These are phyloP conservation scores for Agriotes lineatus DNA, from an alignment of 2,888 invertebrate species.

Conservation along the genomic window DNA sequence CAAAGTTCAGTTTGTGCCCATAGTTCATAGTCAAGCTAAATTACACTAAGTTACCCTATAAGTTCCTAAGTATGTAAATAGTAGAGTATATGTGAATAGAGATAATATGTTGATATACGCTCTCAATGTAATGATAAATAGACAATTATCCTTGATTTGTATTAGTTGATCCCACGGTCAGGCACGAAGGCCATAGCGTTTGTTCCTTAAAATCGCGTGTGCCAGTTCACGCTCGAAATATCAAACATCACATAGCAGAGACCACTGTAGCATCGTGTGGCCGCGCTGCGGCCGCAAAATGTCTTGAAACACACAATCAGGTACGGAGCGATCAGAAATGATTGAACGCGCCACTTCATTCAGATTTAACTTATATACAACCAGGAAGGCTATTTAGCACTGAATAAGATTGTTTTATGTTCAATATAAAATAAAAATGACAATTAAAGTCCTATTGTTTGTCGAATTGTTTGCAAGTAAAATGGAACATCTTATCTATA, in stretches of 20 bases:
- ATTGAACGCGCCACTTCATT: neutral
- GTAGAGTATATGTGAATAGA: conserved; percentile 63
- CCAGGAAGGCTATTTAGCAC: no score
- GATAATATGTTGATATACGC: conserved; percentile 61
- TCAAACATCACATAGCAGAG: conserved; percentile 57
- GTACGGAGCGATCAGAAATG: no score
- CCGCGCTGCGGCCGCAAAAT: conserved; percentile 9
- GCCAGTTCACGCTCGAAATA: conserved; percentile 64
- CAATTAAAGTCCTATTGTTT: no score
- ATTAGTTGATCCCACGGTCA: conserved; percentile 68
- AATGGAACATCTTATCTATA: no score
- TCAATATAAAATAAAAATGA: no score
- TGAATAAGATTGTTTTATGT: no score
- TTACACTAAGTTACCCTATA: conserved; percentile 59
- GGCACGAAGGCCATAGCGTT: conserved; percentile 64
- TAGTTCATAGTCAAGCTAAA: conserved; percentile 66
- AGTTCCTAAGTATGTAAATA: conserved; percentile 60
- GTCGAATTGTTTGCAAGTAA: no score
- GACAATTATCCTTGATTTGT: conserved; percentile 66
- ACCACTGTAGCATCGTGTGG: conserved; percentile 3
- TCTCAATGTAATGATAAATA: conserved; percentile 61
- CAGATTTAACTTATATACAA: no score
- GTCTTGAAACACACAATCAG: conserved; percentile 22
- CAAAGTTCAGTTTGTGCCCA: conserved; percentile 67
- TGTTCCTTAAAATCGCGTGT: conserved; percentile 58